Percentiles rank a stretch among this genome's conserved stretches.
Evolutionary conservation across 1,140 invertebrate species (phyloP).

Genomic region (Zaprionus capensis): DNA sequence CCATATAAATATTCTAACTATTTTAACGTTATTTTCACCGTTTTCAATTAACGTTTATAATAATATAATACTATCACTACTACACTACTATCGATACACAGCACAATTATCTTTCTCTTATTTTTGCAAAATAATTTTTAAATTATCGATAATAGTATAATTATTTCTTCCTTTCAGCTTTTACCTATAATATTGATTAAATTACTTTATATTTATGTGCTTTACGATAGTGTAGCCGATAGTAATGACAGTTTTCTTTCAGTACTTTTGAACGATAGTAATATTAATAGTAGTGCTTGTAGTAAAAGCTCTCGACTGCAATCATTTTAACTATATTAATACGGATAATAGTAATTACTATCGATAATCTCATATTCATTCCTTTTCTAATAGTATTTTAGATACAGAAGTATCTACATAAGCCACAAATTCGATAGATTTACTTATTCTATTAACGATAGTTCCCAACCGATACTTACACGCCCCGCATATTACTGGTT

Average conservation of each 20-base stretch:
- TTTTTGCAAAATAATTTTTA: too few relatives aligned
- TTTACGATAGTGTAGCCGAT: background rate
- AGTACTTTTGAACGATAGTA: background rate
- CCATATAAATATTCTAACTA: too few relatives aligned
- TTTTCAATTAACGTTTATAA: too few relatives aligned
- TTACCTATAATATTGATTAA: background rate
- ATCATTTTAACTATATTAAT: background rate
- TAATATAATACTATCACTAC: too few relatives aligned
- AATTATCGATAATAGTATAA: background rate
- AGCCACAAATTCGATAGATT: background rate
- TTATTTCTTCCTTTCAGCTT: background rate
- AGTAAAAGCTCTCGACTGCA: background rate
- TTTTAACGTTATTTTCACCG: too few relatives aligned
- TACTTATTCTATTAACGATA: background rate
- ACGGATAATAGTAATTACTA: too few relatives aligned
- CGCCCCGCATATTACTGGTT: conserved; percentile 88
- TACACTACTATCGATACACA: too few relatives aligned
- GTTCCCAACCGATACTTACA: conserved; percentile 87
- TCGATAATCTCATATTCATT: too few relatives aligned
- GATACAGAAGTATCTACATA: too few relatives aligned
- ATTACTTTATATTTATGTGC: too few relatives aligned
- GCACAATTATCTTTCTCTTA: too few relatives aligned
- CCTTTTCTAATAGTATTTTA: too few relatives aligned
- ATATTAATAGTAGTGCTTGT: background rate
- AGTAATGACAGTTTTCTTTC: background rate